Percentiles rank a stretch among this genome's conserved stretches.
phyloP scores from a whole-genome alignment of 2,888 invertebrate genomes.

The Callinectes sapidus region DNA sequence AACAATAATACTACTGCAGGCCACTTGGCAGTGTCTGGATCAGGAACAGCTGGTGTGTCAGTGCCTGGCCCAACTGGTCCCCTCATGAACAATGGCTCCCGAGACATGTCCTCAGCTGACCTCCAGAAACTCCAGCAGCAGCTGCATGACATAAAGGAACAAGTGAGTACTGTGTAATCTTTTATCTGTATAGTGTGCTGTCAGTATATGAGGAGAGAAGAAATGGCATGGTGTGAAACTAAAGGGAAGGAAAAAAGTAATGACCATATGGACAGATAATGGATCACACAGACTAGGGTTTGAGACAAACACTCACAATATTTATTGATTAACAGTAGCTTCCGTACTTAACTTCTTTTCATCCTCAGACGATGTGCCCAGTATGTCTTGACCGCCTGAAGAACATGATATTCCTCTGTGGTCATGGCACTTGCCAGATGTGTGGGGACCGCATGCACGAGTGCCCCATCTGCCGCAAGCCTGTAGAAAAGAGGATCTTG shows the following conservation, averaged over 20 bases:
- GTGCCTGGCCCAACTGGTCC: conserved; percentile 74
- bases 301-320: background rate
- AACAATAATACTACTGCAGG: conserved; percentile 39
- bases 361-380: conserved; percentile 94
- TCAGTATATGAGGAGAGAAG: no score
- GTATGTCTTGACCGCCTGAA: conserved; percentile 97
- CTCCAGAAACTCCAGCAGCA: conserved; percentile 95
- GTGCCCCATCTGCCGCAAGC: conserved; percentile 97
- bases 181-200: no score
- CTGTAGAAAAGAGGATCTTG: conserved; percentile 95
- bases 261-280: no score
- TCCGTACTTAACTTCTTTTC: conserved; percentile 5
- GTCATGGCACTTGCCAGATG: conserved; percentile 98
- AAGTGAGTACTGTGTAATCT: conserved; percentile 80
- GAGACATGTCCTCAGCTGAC: conserved; percentile 84
- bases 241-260: no score
- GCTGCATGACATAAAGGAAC: conserved; percentile 97
- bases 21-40: conserved; percentile 14
- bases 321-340: background rate
- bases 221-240: no score
- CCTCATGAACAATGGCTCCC: conserved; percentile 81
- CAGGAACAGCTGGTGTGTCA: conserved; percentile 48
- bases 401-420: conserved; percentile 99
- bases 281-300: no score
- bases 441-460: conserved; percentile 98